A percentile compares a stretch with the other conserved stretches of the same genome.
These are phyloP conservation scores for Pteronotus mesoamericanus DNA, from an alignment of 2,797 vertebrate genomes.

Conservation along the genomic window DNA sequence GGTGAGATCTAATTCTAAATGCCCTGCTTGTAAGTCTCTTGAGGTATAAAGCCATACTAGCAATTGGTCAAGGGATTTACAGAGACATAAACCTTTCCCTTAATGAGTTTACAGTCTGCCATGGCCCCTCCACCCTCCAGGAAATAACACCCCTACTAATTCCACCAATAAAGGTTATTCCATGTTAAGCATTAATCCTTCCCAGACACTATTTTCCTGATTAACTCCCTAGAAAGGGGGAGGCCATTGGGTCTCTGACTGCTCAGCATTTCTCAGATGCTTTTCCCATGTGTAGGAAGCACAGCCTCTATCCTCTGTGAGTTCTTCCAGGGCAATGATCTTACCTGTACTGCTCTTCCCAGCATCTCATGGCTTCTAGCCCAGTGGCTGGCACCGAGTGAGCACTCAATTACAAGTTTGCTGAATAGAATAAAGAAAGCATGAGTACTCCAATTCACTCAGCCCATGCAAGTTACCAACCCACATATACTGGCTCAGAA, in stretches of 20 bases:
- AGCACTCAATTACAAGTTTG: neutral
- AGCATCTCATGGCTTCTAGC: neutral
- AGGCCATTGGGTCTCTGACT: neutral
- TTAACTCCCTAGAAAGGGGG: neutral
- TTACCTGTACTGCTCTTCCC: conserved; percentile 18
- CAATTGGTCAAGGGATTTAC: neutral
- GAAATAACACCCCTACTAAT: conserved; percentile 48
- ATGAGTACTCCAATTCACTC: neutral
- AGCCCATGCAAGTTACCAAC: neutral
- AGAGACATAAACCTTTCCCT: neutral
- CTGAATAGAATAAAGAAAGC: neutral
- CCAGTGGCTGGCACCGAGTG: neutral
- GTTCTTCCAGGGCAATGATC: neutral
- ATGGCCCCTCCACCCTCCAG: neutral
- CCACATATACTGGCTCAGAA: neutral
- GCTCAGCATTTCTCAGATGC: neutral
- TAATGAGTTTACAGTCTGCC: conserved; percentile 53
- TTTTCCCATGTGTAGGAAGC: neutral
- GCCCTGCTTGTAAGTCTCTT: neutral
- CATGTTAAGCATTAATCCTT: conserved; percentile 32
- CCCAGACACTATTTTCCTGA: conserved; percentile 35
- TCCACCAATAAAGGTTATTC: conserved; percentile 30
- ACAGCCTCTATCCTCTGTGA: neutral
- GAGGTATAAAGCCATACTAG: neutral
- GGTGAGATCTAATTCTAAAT: neutral